These are phyloP conservation scores for Linyphia triangularis DNA, from an alignment of 2,888 invertebrate genomes.

Conservation along the genomic window DNA sequence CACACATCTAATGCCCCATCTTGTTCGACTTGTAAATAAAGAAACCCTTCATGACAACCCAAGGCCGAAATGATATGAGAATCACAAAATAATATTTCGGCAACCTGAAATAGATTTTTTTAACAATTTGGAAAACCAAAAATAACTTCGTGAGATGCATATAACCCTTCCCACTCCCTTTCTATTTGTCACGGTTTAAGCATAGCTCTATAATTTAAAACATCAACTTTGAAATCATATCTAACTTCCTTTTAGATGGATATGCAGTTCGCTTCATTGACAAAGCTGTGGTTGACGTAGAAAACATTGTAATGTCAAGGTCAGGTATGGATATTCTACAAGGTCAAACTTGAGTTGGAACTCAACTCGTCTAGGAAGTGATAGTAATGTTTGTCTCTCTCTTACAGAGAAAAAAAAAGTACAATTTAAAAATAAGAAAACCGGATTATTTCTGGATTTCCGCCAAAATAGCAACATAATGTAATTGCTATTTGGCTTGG, in stretches of 20 bases:
- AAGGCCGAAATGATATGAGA: too few relatives aligned
- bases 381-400: neutral
- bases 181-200: neutral
- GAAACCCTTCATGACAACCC: too few relatives aligned
- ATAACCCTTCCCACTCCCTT: neutral
- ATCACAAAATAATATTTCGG: too few relatives aligned
- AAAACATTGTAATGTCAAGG: constrained; percentile 1
- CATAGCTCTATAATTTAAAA: neutral
- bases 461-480: too few relatives aligned
- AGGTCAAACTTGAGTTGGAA: neutral
- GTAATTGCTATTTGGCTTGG: too few relatives aligned
- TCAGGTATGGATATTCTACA: neutral
- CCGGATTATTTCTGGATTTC: neutral
- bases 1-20: too few relatives aligned
- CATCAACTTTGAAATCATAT: neutral
- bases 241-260: neutral
- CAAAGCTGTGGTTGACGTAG: constrained; percentile 1
- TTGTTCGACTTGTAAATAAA: too few relatives aligned
- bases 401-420: neutral
- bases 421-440: constrained; percentile 1
- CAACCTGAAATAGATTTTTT: too few relatives aligned
- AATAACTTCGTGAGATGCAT: too few relatives aligned
- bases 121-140: too few relatives aligned
- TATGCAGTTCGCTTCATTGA: neutral
- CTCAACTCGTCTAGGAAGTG: neutral